phyloP scores from a whole-genome alignment of 2,113 vertebrate species.

The Cephalopholis sonnerati region DNA sequence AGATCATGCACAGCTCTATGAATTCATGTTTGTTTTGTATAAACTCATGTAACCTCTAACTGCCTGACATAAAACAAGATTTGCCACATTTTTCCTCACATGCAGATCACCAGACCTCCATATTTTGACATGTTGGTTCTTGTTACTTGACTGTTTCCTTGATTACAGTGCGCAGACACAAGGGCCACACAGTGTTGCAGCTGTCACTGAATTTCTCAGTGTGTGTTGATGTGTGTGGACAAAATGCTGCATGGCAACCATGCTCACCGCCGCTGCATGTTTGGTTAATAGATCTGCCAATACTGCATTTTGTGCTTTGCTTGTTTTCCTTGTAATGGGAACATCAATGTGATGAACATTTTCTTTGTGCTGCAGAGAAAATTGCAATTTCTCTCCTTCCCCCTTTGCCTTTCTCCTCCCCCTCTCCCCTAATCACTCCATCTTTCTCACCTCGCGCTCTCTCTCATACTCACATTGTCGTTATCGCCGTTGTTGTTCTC shows the following conservation, averaged over 20 bases:
- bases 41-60: slow-evolving; percentile 28
- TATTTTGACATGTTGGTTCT: slow-evolving; percentile 43
- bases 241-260: slow-evolving; percentile 45
- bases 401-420: slow-evolving; percentile 36
- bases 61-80: slow-evolving; percentile 42
- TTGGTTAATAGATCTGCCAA: slow-evolving; percentile 70
- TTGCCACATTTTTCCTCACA: slow-evolving; percentile 10
- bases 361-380: slow-evolving; percentile 62
- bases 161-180: slow-evolving; percentile 3
- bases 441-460: slow-evolving; percentile 42
- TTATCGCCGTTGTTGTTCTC: slow-evolving; percentile 86
- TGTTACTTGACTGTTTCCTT: slow-evolving; percentile 16
- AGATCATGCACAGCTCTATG: neutral
- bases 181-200: slow-evolving; percentile 7
- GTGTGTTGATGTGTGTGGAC: slow-evolving; percentile 12
- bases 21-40: slow-evolving; percentile 2
- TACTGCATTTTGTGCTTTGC: slow-evolving; percentile 63
- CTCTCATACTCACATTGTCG: slow-evolving; percentile 80
- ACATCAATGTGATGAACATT: slow-evolving; percentile 68
- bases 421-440: slow-evolving; percentile 48
- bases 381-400: slow-evolving; percentile 56
- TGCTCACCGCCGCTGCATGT: slow-evolving; percentile 49
- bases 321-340: slow-evolving; percentile 69
- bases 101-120: neutral
- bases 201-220: slow-evolving; percentile 38